Evolutionary conservation across 2,888 invertebrate species (phyloP).

Genomic region (Seladonia tumulorum): DNA sequence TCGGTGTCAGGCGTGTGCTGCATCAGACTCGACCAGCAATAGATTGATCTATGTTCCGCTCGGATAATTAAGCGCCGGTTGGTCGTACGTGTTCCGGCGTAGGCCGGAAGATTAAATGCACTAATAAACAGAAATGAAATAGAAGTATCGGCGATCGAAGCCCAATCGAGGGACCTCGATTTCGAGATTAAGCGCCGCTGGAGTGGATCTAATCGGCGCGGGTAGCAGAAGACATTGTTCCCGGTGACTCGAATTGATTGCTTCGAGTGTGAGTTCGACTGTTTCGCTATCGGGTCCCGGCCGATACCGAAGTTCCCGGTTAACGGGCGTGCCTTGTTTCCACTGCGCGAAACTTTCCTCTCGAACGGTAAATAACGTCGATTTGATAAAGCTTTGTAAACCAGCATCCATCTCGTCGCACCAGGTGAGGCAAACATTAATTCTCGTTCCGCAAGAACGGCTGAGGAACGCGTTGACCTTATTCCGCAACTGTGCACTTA

Average conservation of each 20-base stretch:
- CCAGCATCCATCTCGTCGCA: slow-evolving; percentile 17
- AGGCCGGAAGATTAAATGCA: neutral
- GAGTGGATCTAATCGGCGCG: slow-evolving; percentile 25
- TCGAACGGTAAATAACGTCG: slow-evolving; percentile 42
- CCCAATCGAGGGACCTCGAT: slow-evolving; percentile 22
- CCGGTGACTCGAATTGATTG: slow-evolving; percentile 69
- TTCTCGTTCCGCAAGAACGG: neutral
- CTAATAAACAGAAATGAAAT: neutral
- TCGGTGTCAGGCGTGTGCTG: neutral
- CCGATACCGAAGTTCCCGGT: slow-evolving; percentile 20
- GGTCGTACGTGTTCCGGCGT: neutral
- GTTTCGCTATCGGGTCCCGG: slow-evolving; percentile 16
- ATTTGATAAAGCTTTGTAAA: slow-evolving; percentile 46
- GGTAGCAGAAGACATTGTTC: slow-evolving; percentile 52
- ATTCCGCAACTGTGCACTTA: slow-evolving; percentile 9
- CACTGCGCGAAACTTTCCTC: slow-evolving; percentile 28
- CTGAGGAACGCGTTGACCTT: neutral
- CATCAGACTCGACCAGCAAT: neutral
- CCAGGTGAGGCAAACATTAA: slow-evolving; percentile 22
- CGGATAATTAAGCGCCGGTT: neutral
- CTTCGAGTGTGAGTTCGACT: slow-evolving; percentile 58
- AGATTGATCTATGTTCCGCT: neutral
- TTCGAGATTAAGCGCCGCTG: slow-evolving; percentile 32
- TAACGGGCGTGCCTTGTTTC: slow-evolving; percentile 28
- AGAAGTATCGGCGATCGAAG: neutral